Evolutionary conservation across 2,888 invertebrate genomes (phyloP).

Genomic region (Ectemnius cavifrons): DNA sequence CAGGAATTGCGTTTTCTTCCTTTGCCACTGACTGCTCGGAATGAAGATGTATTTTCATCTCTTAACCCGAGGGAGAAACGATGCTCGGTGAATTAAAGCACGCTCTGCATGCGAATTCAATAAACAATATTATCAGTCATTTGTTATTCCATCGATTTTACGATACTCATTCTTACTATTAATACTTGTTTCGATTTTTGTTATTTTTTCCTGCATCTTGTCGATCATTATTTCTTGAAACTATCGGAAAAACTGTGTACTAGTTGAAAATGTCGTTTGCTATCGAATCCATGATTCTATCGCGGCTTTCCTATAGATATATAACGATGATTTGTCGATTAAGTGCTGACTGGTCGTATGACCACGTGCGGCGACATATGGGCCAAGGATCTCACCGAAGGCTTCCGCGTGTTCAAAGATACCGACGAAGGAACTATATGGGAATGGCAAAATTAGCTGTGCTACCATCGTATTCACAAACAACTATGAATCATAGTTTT

Average conservation of each 20-base stretch:
- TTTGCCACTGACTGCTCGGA: background rate
- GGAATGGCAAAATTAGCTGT: background rate
- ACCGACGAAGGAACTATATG: slow-evolving; percentile 24
- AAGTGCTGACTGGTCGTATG: slow-evolving; percentile 49
- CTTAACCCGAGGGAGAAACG: too few relatives aligned
- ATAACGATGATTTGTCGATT: slow-evolving; percentile 36
- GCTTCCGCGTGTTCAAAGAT: slow-evolving; percentile 50
- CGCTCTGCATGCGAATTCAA: too few relatives aligned
- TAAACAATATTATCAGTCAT: background rate
- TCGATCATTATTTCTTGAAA: too few relatives aligned
- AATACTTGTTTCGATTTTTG: too few relatives aligned
- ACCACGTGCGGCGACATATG: slow-evolving; percentile 48
- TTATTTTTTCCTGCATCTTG: too few relatives aligned
- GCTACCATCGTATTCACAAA: background rate
- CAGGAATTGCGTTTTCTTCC: background rate
- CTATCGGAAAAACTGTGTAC: background rate
- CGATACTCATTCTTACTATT: background rate
- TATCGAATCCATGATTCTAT: slow-evolving; percentile 3
- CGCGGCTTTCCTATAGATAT: slow-evolving; percentile 3
- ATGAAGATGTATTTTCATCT: slow-evolving; percentile 12
- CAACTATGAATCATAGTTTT: too few relatives aligned
- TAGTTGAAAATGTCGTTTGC: slow-evolving; percentile 14
- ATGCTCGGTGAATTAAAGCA: too few relatives aligned
- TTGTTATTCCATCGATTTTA: background rate
- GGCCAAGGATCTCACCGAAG: slow-evolving; percentile 54